phyloP scores from a whole-genome alignment of 1,140 invertebrate genomes.

The Elymnias hypermnestra region DNA sequence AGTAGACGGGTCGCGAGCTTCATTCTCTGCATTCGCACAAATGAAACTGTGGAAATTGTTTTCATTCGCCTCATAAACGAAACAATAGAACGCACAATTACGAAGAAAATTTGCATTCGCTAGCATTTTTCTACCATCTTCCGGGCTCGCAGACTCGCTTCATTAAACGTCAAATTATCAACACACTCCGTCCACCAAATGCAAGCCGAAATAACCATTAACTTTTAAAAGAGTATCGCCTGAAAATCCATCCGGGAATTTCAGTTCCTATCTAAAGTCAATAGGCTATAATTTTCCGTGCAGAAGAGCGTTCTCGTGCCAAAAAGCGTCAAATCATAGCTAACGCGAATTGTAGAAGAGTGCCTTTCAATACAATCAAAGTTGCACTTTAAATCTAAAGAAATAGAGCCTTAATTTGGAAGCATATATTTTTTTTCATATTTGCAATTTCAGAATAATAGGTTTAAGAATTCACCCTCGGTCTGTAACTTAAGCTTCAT shows the following conservation, averaged over 20 bases:
- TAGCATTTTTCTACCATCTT: conserved; percentile 63
- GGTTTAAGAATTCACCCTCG: conserved; percentile 51
- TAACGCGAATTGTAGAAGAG: conserved; percentile 45
- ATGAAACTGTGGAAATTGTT: conserved; percentile 20
- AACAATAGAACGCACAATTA: conserved; percentile 67
- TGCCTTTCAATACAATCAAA: conserved; percentile 15
- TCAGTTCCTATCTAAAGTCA: conserved; percentile 18
- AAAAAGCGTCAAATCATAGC: conserved; percentile 61
- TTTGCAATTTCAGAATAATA: conserved; percentile 32
- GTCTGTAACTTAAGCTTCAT: conserved; percentile 42
- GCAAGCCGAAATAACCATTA: conserved; percentile 58
- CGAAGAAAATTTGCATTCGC: conserved; percentile 63
- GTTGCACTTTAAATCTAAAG: not conserved
- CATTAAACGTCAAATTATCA: conserved; percentile 72
- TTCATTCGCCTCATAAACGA: conserved; percentile 55
- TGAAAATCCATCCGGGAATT: conserved; percentile 18
- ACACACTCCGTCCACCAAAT: conserved; percentile 42
- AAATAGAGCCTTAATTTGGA: not conserved
- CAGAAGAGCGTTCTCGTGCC: conserved; percentile 21
- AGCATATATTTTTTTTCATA: conserved; percentile 19
- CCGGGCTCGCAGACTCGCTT: conserved; percentile 60
- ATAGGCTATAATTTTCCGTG: conserved; percentile 41
- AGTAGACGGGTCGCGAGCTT: conserved; percentile 8
- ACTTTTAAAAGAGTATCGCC: conserved; percentile 23
- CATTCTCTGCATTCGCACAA: conserved; percentile 16